Percentiles rank a stretch among this genome's conserved stretches.
phyloP scores from a whole-genome alignment of 2,888 invertebrate species.

The Clivina fossor region DNA sequence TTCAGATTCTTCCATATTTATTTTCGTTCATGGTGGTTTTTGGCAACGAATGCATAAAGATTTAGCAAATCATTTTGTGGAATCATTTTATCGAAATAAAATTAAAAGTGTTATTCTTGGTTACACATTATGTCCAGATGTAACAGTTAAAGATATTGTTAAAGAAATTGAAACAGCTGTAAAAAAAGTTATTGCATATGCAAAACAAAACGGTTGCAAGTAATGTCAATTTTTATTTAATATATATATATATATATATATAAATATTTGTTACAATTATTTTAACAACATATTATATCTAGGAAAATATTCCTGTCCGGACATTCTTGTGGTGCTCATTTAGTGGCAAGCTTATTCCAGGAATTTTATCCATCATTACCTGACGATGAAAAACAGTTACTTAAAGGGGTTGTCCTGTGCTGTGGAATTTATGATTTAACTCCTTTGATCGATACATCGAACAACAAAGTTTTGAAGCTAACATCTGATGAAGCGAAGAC shows the following conservation, averaged over 20 bases:
- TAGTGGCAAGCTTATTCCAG: constrained; percentile 67
- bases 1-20: constrained; percentile 74
- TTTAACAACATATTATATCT: constrained; percentile 45
- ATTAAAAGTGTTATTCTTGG: constrained; percentile 73
- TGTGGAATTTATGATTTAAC: constrained; percentile 78
- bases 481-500: constrained; percentile 57
- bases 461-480: constrained; percentile 69
- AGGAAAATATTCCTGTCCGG: constrained; percentile 75
- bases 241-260: no score
- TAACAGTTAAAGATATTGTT: constrained; percentile 63
- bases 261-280: no score
- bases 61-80: constrained; percentile 64
- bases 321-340: constrained; percentile 85
- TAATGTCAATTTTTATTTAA: no score
- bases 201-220: constrained; percentile 63
- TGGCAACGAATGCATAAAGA: constrained; percentile 77
- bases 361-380: constrained; percentile 45
- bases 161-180: constrained; percentile 66
- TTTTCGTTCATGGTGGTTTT: constrained; percentile 86
- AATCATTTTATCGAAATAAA: constrained; percentile 62
- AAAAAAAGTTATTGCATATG: constrained; percentile 65
- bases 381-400: constrained; percentile 43
- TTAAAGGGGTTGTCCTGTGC: constrained; percentile 70
- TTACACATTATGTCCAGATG: constrained; percentile 77
- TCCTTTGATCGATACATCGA: constrained; percentile 65